Evolutionary conservation across 2,113 vertebrate genomes (phyloP), one percentile per base, ranked within the genome.

Genomic region (Hemichromis elongatus): DNA sequence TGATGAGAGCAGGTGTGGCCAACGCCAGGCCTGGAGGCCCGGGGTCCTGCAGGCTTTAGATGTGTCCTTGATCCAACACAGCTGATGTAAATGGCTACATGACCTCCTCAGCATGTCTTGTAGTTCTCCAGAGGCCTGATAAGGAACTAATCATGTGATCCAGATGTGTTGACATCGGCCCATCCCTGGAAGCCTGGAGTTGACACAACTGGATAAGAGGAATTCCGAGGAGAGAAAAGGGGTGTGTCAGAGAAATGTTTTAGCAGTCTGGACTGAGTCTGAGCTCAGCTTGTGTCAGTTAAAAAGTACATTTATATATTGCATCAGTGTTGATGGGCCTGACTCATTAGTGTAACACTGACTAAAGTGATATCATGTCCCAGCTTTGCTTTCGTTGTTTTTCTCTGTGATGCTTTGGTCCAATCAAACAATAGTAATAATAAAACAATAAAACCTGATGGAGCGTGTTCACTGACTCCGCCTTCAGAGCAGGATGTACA

Each of bases 341-440:
- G 7, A 57, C 55, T 28, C 4, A 30, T 30, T 30, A 30, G 14
- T 24, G 53, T 11, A 55, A 1, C 53, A 24, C 5, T 3, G 0
- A 21, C 10, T 52, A 33, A 59, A 59, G 19, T 19, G 1, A 19
- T 7, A 24, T 55, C 53, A 33, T 0, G 16, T 59, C 0, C 16
- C 33, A 33, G 33, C 33, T 59, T 59, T 59, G 28, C 9, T 30
- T 6, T 59, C 56, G 0, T 24, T 10, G 10, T 9, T 28, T 57
- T 30, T 1, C 33, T 33, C 28, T 59, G 33, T 0, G 9, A 59
- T 33, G 9, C 33, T 33, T 33, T 18, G 56, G 56, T 59, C 28
- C 28, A 6, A 33, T 33, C 33, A 33, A 33, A 33, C 6, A 7
- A 33, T 6, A 33, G 5, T 6, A 33, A 6, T 33, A 5, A 33